A percentile compares a stretch with the other conserved stretches of the same genome.
These are phyloP conservation scores for Trachops cirrhosus DNA, from an alignment of 2,797 vertebrate species.

Conservation along the genomic window DNA sequence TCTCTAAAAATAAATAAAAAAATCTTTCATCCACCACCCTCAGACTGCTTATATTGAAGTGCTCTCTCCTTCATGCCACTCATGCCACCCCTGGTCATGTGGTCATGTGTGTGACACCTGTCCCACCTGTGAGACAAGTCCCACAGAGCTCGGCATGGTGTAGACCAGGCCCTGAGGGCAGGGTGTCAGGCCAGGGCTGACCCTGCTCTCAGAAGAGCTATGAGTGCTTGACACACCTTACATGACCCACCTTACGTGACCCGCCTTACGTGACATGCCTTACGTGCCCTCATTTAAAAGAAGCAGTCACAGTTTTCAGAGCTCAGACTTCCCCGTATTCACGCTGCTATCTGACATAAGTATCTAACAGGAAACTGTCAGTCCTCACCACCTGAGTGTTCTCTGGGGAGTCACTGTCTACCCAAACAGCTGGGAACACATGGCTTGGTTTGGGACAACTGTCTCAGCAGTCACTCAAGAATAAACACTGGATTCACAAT, in stretches of 20 bases:
- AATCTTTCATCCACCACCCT: background rate
- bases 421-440: background rate
- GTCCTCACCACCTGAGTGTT: background rate
- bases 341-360: background rate
- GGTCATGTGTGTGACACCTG: background rate
- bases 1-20: too few species aligned
- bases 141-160: background rate
- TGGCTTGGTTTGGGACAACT: background rate
- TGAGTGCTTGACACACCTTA: accelerated
- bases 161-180: background rate
- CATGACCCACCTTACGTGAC: too few species aligned
- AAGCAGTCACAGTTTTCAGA: background rate
- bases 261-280: accelerated
- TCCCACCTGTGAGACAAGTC: background rate
- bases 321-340: background rate
- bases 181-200: background rate
- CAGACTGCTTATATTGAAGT: background rate
- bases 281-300: background rate
- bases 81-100: too few species aligned
- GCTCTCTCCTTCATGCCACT: background rate
- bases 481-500: background rate
- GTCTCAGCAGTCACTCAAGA: background rate
- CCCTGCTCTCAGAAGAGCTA: background rate
- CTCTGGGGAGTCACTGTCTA: background rate
- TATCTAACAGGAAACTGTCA: background rate